Evolutionary conservation across 2,888 invertebrate genomes (phyloP), one percentile per base, ranked within the genome.

Genomic region (Polyommatus icarus): DNA sequence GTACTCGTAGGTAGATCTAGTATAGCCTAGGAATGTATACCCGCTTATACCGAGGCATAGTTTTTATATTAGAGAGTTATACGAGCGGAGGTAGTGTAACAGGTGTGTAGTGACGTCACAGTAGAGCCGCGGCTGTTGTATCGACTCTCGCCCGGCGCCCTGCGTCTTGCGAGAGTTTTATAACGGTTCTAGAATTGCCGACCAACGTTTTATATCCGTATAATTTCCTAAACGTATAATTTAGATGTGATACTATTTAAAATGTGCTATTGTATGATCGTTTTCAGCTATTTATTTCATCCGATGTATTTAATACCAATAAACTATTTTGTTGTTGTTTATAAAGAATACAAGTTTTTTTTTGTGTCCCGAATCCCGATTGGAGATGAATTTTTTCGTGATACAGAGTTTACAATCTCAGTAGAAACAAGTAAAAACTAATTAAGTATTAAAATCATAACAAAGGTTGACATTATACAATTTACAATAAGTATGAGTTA

Each of bases 21-120:
- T 78, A 81, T 88, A 89, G 85, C 78, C 82, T 85, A 86, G 83
- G 84, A 85, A 86, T 86, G 85, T 90, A 88, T 83, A 82, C 85
- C 88, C 86, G 92, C 93, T 91, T 92, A 89, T 85, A 86, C 87
- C 40, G 73, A 40, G 72, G 59, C 73, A 73, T 77, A 84, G 91
- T 92, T 92, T 90, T 92, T 91, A 89, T 90, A 90, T 88, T 91
- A 91, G 90, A 91, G 84, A 84, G 87, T 88, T 88, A 90, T 88
- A 88, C 84, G 84, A 50, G 76, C 54, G 40, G 76, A 59, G 3
- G 67, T 76, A 24, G 40, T 12, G 61, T 40, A 76, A 76, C 36
- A 67, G 40, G 29, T 24, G 40, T 61, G 32, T 67, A 59, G 76
- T 67, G 54, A 75, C 29, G 75, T 75, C 46, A 54, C 24, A 29